phyloP scores from a whole-genome alignment of 2,888 invertebrate genomes.

The Cryptocephalus moraei region DNA sequence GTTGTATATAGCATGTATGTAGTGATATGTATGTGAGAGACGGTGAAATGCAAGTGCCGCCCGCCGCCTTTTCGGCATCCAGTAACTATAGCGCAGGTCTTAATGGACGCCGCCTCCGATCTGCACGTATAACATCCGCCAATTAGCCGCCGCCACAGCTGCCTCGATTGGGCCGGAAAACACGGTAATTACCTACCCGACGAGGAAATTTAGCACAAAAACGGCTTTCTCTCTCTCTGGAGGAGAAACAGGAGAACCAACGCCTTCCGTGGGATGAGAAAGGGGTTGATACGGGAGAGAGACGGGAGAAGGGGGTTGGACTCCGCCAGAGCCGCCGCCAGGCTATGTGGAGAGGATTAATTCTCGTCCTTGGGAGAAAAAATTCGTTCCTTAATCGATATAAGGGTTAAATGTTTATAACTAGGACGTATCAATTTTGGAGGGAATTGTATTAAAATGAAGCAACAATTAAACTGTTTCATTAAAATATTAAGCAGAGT shows the following conservation, averaged over 20 bases:
- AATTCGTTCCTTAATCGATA: too few species aligned
- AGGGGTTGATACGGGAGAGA: not conserved
- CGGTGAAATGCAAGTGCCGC: slow-evolving; percentile 22
- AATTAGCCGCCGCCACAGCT: slow-evolving; percentile 33
- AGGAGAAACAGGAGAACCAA: not conserved
- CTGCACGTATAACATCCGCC: slow-evolving; percentile 37
- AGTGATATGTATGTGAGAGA: too few species aligned
- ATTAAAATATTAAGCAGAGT: too few species aligned
- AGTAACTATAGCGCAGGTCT: slow-evolving; percentile 28
- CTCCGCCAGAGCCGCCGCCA: too few species aligned
- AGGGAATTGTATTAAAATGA: too few species aligned
- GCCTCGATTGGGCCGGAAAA: slow-evolving; percentile 26
- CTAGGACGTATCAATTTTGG: too few species aligned
- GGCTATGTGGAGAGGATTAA: too few species aligned
- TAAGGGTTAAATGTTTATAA: too few species aligned
- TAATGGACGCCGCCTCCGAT: slow-evolving; percentile 37
- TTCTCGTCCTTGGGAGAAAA: too few species aligned
- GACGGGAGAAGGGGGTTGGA: too few species aligned
- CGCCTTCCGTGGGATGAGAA: not conserved
- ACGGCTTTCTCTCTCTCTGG: slow-evolving; percentile 8
- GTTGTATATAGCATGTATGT: too few species aligned
- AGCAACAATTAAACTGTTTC: too few species aligned
- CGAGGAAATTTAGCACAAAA: slow-evolving; percentile 16
- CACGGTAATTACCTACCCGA: slow-evolving; percentile 16
- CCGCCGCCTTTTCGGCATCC: not conserved